Conservation (phyloP, 2,888 invertebrate species). For the Taphrorychus bicolor region DNA sequence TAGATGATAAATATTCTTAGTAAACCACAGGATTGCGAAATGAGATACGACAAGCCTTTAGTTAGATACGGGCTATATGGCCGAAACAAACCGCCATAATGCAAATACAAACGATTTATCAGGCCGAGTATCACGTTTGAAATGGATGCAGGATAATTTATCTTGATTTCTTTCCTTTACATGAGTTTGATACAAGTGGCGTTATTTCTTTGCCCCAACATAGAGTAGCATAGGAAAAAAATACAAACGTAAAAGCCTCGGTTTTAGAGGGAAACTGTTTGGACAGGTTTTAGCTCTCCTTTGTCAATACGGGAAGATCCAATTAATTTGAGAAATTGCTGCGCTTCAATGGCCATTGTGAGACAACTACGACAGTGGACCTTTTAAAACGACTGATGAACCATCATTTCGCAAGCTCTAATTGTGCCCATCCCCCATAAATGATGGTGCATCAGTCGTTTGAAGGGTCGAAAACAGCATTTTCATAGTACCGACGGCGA, state of each 20-base stretch:
- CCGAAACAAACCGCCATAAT: slow-evolving; percentile 34
- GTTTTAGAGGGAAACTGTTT: not conserved
- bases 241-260: not conserved
- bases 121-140: slow-evolving; percentile 29
- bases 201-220: not conserved
- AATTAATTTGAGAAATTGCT: slow-evolving; percentile 31
- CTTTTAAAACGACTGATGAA: too few relatives aligned
- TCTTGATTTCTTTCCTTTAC: slow-evolving; percentile 37
- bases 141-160: slow-evolving; percentile 34
- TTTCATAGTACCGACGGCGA: too few relatives aligned
- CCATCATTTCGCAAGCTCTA: too few relatives aligned
- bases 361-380: slow-evolving; percentile 3
- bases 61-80: slow-evolving; percentile 21
- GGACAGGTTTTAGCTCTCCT: not conserved
- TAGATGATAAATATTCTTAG: slow-evolving; percentile 17
- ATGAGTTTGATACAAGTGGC: too few relatives aligned
- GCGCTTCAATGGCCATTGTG: slow-evolving; percentile 7
- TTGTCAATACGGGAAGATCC: slow-evolving; percentile 16
- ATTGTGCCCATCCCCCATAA: too few relatives aligned
- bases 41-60: slow-evolving; percentile 23
- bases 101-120: slow-evolving; percentile 38
- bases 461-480: too few relatives aligned
- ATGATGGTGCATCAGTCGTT: too few relatives aligned
- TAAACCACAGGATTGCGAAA: slow-evolving; percentile 22
- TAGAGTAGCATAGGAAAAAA: not conserved